These are phyloP conservation scores for Pristis pectinata DNA, from an alignment of 2,797 vertebrate genomes.

Conservation along the genomic window DNA sequence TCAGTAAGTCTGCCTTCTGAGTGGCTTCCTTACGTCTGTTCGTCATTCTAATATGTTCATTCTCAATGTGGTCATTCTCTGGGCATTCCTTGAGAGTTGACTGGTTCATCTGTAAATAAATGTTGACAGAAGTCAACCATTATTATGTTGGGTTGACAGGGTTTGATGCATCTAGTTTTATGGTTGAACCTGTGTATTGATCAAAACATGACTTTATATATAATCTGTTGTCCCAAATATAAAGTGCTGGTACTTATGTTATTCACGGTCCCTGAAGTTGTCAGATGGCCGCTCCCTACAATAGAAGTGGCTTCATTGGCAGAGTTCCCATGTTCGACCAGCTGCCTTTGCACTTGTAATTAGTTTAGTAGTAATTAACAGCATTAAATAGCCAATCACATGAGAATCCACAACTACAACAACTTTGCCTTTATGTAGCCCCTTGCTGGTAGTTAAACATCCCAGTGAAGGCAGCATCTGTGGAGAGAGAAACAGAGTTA, in stretches of 20 bases:
- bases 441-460: not conserved
- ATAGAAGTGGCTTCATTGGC: not conserved
- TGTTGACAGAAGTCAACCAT: not conserved
- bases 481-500: no score
- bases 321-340: not conserved
- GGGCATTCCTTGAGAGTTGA: not conserved
- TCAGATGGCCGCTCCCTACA: not conserved
- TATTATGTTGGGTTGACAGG: not conserved
- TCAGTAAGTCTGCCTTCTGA: not conserved
- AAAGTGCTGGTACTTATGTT: conserved; percentile 25
- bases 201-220: not conserved
- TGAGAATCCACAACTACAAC: not conserved
- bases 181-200: not conserved
- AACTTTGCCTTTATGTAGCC: not conserved
- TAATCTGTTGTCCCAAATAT: not conserved
- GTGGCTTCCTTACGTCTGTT: not conserved
- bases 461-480: not conserved
- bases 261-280: not conserved
- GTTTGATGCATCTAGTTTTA: not conserved
- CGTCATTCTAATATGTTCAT: not conserved
- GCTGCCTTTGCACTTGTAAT: not conserved
- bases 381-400: not conserved
- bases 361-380: not conserved
- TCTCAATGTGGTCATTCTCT: not conserved
- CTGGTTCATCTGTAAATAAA: not conserved